phyloP scores from a whole-genome alignment of 2,888 invertebrate species.

The Oxyscelio sp. region DNA sequence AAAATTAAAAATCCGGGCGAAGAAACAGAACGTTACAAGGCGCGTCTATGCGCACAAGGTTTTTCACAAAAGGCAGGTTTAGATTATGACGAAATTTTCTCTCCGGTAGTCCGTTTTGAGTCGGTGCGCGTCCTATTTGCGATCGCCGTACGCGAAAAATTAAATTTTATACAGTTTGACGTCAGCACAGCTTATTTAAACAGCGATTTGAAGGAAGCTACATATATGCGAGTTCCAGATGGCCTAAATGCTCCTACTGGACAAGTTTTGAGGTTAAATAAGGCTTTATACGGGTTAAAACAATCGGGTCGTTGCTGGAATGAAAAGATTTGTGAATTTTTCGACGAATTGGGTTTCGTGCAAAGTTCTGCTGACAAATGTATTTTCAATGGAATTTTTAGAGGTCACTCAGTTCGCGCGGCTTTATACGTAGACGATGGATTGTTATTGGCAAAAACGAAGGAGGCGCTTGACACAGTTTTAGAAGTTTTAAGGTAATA shows the following conservation, averaged over 20 bases:
- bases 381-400: constrained; percentile 15
- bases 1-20: constrained; percentile 16
- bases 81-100: constrained; percentile 31
- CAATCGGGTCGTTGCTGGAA: constrained; percentile 2
- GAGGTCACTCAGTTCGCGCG: not conserved
- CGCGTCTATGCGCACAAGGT: constrained; percentile 47
- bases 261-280: constrained; percentile 34
- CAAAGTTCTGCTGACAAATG: constrained; percentile 47
- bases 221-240: constrained; percentile 51
- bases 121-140: not conserved
- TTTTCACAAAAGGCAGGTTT: constrained; percentile 21
- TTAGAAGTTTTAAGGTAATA: too few species aligned
- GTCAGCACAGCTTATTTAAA: constrained; percentile 46
- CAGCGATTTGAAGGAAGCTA: constrained; percentile 25
- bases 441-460: not conserved
- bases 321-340: not conserved
- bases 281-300: constrained; percentile 52
- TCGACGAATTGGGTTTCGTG: constrained; percentile 5
- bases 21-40: constrained; percentile 12
- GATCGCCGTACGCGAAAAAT: not conserved
- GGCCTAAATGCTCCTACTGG: constrained; percentile 11
- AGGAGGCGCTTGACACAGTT: not conserved
- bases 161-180: constrained; percentile 23
- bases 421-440: constrained; percentile 52
- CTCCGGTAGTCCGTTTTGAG: constrained; percentile 11